A percentile compares a stretch with the other conserved stretches of the same genome.
Conservation (phyloP, 2,888 invertebrate species). For the Frankliniella fusca region DNA sequence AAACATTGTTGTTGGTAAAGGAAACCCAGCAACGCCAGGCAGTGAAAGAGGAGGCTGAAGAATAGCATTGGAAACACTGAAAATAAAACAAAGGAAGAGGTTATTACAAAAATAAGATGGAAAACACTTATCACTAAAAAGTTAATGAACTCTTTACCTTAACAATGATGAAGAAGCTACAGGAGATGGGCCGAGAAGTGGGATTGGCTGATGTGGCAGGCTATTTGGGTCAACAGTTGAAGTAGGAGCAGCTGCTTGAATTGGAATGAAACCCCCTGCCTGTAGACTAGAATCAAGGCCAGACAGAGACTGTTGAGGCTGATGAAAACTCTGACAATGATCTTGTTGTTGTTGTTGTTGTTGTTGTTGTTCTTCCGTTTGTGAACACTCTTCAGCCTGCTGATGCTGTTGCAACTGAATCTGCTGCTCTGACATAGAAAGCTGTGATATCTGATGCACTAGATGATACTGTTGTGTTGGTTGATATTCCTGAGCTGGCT, state of each 20-base stretch:
- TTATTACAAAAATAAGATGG: neutral
- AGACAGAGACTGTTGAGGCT: neutral
- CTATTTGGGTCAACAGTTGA: neutral
- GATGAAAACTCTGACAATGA: neutral
- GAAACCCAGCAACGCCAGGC: neutral
- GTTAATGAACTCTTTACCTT: neutral
- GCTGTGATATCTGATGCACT: conserved; percentile 19
- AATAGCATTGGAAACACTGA: neutral
- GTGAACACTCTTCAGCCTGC: conserved; percentile 27
- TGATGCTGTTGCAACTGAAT: conserved; percentile 31
- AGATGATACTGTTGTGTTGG: conserved; percentile 31
- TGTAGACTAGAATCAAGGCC: neutral
- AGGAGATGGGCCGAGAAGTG: neutral
- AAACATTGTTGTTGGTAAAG: conserved; percentile 49
- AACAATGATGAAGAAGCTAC: neutral
- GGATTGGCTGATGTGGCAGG: neutral
- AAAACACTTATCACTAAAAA: neutral
- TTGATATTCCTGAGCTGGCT: conserved; percentile 9
- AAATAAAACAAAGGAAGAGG: neutral
- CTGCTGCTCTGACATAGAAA: conserved; percentile 9
- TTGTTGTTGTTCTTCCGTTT: conserved; percentile 28
- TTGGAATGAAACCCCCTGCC: neutral
- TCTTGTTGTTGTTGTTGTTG: conserved; percentile 3
- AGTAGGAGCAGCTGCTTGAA: neutral
- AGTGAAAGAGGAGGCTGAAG: neutral